Conservation (phyloP, 2,113 vertebrate species). For the Sakesphorus luctuosus region DNA sequence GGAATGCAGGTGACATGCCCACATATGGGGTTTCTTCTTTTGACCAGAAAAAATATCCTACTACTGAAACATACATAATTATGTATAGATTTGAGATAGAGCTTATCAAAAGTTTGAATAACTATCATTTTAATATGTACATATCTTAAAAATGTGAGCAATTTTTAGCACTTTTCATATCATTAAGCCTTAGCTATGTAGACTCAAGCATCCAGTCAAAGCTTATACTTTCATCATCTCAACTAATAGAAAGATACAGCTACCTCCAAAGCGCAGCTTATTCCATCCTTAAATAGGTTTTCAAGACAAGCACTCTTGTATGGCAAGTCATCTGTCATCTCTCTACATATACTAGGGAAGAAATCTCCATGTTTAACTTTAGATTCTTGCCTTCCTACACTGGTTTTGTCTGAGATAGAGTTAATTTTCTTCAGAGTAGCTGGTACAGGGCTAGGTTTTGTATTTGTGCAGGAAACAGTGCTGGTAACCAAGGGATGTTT, state of each 20-base stretch:
- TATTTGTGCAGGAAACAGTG: not conserved
- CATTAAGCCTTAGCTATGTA: not conserved
- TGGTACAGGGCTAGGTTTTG: not conserved
- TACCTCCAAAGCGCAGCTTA: not conserved
- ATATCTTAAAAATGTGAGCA: not conserved
- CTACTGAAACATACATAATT: not conserved
- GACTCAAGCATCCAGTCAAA: not conserved
- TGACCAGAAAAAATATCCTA: not conserved
- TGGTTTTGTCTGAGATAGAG: not conserved
- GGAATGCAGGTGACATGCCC: not conserved
- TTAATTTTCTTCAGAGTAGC: not conserved
- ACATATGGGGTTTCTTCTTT: not conserved
- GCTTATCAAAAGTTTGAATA: not conserved
- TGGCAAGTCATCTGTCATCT: not conserved
- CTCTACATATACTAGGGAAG: not conserved
- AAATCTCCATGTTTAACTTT: not conserved
- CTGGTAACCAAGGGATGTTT: not conserved
- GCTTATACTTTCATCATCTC: not conserved
- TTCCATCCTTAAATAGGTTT: not conserved
- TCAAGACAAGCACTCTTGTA: not conserved
- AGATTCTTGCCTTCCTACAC: not conserved
- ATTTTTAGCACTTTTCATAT: not conserved
- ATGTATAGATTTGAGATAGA: not conserved
- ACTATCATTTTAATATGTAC: not conserved
- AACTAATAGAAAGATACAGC: not conserved